phyloP scores from a whole-genome alignment of 2,113 vertebrate species.

The Anser cygnoides region DNA sequence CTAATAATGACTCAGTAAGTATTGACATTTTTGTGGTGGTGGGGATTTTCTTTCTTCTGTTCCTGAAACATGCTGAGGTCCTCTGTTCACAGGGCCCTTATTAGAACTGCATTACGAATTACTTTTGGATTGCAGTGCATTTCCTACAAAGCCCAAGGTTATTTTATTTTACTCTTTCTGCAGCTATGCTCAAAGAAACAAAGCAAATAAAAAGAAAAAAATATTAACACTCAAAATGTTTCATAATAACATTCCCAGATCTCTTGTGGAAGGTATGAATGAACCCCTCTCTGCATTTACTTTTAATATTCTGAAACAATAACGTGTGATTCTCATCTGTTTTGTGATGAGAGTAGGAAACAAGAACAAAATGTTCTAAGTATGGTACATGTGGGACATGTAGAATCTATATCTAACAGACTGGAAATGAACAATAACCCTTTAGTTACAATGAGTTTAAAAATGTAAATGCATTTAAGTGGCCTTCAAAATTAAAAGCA shows the following conservation, averaged over 20 bases:
- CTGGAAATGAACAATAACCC: constrained; percentile 30
- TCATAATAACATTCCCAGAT: not conserved
- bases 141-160: constrained; percentile 40
- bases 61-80: not conserved
- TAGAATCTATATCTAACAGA: not conserved
- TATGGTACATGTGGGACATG: not conserved
- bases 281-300: constrained; percentile 40
- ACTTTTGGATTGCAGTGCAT: not conserved
- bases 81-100: not conserved
- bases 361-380: not conserved
- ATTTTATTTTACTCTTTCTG: constrained; percentile 36
- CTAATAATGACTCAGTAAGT: not conserved
- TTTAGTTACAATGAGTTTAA: not conserved
- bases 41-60: not conserved
- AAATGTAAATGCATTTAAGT: constrained; percentile 31
- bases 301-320: constrained; percentile 46
- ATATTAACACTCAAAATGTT: constrained; percentile 13
- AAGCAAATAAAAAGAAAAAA: constrained; percentile 62
- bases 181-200: constrained; percentile 46
- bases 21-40: not conserved
- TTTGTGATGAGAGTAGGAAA: constrained; percentile 18
- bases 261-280: constrained; percentile 33
- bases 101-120: constrained; percentile 20
- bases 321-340: not conserved
- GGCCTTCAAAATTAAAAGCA: constrained; percentile 11